These are phyloP conservation scores for Parascotia fuliginaria DNA, from an alignment of 2,888 invertebrate genomes.

Conservation along the genomic window DNA sequence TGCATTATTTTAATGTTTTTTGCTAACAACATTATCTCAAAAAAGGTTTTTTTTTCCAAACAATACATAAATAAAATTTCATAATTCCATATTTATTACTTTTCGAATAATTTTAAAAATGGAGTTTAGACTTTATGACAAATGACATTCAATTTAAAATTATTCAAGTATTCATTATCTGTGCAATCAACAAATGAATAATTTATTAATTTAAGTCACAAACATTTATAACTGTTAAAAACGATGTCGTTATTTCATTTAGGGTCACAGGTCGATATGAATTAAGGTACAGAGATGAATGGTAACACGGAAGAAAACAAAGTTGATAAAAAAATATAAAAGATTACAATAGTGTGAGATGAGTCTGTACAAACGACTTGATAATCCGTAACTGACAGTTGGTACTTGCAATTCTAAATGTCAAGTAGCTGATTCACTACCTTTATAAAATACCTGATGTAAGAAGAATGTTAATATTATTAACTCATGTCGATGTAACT, in stretches of 20 bases:
- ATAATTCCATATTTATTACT: too few relatives aligned
- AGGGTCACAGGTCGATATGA: background rate
- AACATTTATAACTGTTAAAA: background rate
- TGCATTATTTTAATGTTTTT: background rate
- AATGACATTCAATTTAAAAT: too few relatives aligned
- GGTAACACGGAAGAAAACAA: background rate
- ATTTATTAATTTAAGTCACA: background rate
- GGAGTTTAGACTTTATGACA: too few relatives aligned
- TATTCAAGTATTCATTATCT: too few relatives aligned
- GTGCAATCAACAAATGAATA: background rate
- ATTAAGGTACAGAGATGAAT: background rate
- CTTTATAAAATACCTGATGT: background rate
- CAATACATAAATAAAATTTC: too few relatives aligned
- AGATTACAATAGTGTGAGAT: slow-evolving; percentile 4
- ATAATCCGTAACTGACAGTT: slow-evolving; percentile 13
- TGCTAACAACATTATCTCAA: background rate
- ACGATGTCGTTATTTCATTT: background rate
- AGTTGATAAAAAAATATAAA: background rate
- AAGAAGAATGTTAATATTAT: background rate
- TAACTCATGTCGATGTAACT: too few relatives aligned
- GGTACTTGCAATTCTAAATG: slow-evolving; percentile 10
- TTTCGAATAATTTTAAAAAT: too few relatives aligned
- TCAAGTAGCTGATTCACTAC: slow-evolving; percentile 2
- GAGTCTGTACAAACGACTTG: background rate
- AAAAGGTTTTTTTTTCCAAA: too few relatives aligned